A percentile compares a stretch with the other conserved stretches of the same genome.
Evolutionary conservation across 2,797 vertebrate species (phyloP).

Genomic region (Pampus argenteus): DNA sequence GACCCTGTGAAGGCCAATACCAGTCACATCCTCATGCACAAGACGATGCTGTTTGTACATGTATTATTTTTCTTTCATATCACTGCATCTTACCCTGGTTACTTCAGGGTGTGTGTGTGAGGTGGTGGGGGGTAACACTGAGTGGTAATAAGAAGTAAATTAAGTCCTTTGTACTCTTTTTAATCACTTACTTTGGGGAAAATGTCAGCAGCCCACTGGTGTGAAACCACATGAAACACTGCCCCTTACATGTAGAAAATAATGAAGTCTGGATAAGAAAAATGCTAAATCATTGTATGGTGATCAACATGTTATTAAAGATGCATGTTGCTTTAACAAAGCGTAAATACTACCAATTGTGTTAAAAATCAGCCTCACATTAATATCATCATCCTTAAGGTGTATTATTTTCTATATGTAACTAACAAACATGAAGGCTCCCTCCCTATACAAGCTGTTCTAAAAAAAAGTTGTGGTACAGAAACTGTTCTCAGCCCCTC

Average conservation of each 20-base stretch:
- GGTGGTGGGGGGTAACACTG: constrained; percentile 29
- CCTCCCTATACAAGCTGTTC: constrained; percentile 36
- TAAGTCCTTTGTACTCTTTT: constrained; percentile 67
- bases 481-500: constrained; percentile 28
- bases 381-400: constrained; percentile 6
- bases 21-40: constrained; percentile 18
- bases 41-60: constrained; percentile 5
- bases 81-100: constrained; percentile 17
- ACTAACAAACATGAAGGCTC: constrained; percentile 33
- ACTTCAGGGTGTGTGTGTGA: constrained; percentile 8
- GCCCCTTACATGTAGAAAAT: constrained; percentile 65
- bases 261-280: constrained; percentile 63
- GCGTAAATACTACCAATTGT: constrained; percentile 35
- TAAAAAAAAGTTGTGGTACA: constrained; percentile 17
- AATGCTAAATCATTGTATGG: constrained; percentile 44
- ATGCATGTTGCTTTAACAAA: constrained; percentile 15
- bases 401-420: constrained; percentile 28
- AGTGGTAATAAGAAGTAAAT: constrained; percentile 74
- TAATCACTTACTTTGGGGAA: constrained; percentile 60
- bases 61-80: constrained; percentile 22
- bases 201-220: constrained; percentile 69
- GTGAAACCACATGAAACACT: constrained; percentile 67
- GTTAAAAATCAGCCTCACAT: constrained; percentile 22
- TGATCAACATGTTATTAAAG: constrained; percentile 38
- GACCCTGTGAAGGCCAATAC: constrained; percentile 38